Conservation (phyloP, 2,888 invertebrate species). For the Eristalinus sepulchralis region DNA sequence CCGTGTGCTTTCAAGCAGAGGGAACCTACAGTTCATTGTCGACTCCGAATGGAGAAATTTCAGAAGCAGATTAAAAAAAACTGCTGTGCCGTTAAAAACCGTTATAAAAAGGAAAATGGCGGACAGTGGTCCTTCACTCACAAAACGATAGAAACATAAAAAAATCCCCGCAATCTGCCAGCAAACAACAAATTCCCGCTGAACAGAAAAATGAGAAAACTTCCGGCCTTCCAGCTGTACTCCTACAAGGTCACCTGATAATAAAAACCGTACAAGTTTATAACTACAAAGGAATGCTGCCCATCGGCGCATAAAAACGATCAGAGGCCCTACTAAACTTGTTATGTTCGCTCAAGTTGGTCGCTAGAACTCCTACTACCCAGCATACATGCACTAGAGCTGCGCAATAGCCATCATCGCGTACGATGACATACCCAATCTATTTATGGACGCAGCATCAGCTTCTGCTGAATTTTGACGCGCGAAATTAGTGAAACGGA, state of each 20-base stretch:
- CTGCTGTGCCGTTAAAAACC: too few relatives aligned
- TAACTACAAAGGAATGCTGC: not conserved
- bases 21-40: too few relatives aligned
- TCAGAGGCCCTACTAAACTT: not conserved
- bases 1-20: too few relatives aligned
- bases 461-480: not conserved
- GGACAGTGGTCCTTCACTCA: too few relatives aligned
- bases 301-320: not conserved
- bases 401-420: not conserved
- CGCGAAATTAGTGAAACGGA: not conserved
- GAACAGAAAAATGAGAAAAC: too few relatives aligned
- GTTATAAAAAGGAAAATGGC: too few relatives aligned
- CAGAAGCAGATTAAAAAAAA: too few relatives aligned
- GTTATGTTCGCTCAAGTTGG: not conserved
- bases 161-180: too few relatives aligned
- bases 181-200: too few relatives aligned
- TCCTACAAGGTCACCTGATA: not conserved
- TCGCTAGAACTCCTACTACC: not conserved
- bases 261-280: not conserved
- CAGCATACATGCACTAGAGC: not conserved
- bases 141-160: too few relatives aligned
- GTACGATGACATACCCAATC: not conserved
- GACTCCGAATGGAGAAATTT: too few relatives aligned
- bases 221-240: too few relatives aligned
- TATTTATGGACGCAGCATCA: not conserved